Percentiles rank a stretch among this genome's conserved stretches.
Evolutionary conservation across 35 echinoderm and acorn worm genomes (phyloP).

Genomic region (Nesometra sesokonis): DNA sequence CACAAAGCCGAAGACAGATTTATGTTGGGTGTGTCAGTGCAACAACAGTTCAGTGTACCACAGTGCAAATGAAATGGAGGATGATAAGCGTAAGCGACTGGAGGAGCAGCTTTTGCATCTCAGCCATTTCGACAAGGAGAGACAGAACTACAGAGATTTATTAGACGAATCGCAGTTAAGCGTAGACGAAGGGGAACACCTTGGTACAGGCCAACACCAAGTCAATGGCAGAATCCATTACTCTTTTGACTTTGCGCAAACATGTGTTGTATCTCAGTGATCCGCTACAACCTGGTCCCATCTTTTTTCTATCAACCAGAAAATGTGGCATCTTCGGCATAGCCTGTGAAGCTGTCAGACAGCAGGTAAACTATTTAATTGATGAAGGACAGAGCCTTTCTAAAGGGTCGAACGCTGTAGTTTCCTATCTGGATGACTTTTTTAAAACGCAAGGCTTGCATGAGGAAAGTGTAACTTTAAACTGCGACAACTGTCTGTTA

Average conservation of each 20-base stretch:
- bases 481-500: neutral
- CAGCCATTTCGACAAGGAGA: constrained; percentile 3
- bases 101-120: constrained; percentile 19
- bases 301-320: constrained; percentile 30
- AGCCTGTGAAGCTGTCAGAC: constrained; percentile 30
- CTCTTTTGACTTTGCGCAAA: constrained; percentile 55
- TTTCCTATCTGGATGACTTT: constrained; percentile 24
- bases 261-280: constrained; percentile 35
- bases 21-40: constrained; percentile 38
- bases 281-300: constrained; percentile 36
- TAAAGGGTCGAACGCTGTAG: constrained; percentile 18
- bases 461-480: constrained; percentile 8
- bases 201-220: too few species aligned
- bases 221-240: constrained; percentile 35
- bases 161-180: too few species aligned
- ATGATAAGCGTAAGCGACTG: constrained; percentile 15
- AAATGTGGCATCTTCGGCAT: constrained; percentile 53
- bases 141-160: neutral
- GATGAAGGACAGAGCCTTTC: constrained; percentile 20
- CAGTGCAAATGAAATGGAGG: constrained; percentile 24
- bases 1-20: neutral
- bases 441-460: constrained; percentile 13
- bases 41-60: constrained; percentile 27
- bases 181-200: too few species aligned
- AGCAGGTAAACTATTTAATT: constrained; percentile 45